These are phyloP conservation scores for Trialeurodes vaporariorum DNA, from an alignment of 1,140 invertebrate species.

Conservation along the genomic window DNA sequence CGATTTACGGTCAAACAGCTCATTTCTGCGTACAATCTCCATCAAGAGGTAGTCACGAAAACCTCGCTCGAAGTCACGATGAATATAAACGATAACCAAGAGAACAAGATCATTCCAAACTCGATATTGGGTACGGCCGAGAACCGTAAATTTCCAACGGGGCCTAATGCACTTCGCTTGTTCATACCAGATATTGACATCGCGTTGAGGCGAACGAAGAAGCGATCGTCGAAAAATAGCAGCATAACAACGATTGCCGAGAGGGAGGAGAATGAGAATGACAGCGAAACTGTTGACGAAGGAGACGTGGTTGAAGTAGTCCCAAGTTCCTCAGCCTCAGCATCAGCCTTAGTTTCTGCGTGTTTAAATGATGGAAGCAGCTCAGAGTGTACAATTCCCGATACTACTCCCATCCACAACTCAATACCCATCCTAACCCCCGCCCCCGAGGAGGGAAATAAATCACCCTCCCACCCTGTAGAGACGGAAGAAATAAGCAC, in stretches of 20 bases:
- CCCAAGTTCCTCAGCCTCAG: not conserved
- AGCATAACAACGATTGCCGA: not conserved
- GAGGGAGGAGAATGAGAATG: no score
- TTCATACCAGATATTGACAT: slow-evolving; percentile 43
- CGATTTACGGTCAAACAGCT: slow-evolving; percentile 41
- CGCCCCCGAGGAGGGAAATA: not conserved
- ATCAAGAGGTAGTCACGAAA: slow-evolving; percentile 40
- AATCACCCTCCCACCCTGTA: not conserved
- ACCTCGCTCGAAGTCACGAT: slow-evolving; percentile 39
- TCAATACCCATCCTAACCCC: not conserved
- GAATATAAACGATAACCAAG: slow-evolving; percentile 34
- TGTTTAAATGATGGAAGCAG: no score
- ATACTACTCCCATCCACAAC: no score
- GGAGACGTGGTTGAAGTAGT: not conserved
- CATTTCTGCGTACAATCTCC: slow-evolving; percentile 41
- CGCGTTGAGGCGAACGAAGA: not conserved
- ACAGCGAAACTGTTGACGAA: not conserved
- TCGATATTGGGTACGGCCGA: slow-evolving; percentile 17
- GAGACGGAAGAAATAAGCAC: no score
- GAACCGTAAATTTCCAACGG: slow-evolving; percentile 37
- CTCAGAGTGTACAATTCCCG: no score
- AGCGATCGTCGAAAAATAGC: not conserved
- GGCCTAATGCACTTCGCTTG: slow-evolving; percentile 38
- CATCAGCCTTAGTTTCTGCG: not conserved
- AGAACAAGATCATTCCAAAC: slow-evolving; percentile 7